These are phyloP conservation scores for Xyrichtys novacula DNA, from an alignment of 2,797 vertebrate species.

Conservation along the genomic window DNA sequence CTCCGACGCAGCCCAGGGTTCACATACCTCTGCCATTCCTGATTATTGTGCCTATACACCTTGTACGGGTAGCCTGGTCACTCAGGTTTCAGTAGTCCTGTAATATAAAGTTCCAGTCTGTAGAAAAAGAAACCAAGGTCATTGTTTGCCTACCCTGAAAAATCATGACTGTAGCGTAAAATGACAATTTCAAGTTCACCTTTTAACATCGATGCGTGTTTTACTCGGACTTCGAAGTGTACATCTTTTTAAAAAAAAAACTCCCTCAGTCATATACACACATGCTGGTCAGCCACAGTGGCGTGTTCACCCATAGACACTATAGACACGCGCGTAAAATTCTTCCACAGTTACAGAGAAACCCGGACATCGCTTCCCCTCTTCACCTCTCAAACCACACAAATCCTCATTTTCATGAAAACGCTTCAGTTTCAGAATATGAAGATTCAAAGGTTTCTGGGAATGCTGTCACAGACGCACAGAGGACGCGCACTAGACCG, in stretches of 20 bases:
- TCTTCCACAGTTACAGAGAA: slow-evolving; percentile 5
- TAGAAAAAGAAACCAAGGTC: too few relatives aligned
- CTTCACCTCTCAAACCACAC: not conserved
- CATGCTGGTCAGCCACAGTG: not conserved
- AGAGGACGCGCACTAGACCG: not conserved
- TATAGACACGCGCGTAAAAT: not conserved
- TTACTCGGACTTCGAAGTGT: too few relatives aligned
- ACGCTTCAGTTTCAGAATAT: not conserved
- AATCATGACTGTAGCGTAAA: too few relatives aligned
- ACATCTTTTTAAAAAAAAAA: too few relatives aligned
- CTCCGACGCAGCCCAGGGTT: slow-evolving; percentile 51
- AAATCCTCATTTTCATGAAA: not conserved
- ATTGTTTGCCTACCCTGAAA: too few relatives aligned
- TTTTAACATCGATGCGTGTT: too few relatives aligned
- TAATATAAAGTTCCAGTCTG: too few relatives aligned
- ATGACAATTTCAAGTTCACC: too few relatives aligned
- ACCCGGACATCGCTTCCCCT: not conserved
- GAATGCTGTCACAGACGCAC: slow-evolving; percentile 19
- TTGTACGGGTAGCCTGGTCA: too few relatives aligned
- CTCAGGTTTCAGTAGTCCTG: too few relatives aligned
- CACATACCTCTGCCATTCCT: slow-evolving; percentile 67
- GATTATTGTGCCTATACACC: too few relatives aligned
- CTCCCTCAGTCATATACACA: too few relatives aligned
- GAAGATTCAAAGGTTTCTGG: not conserved
- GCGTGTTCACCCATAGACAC: not conserved